These are phyloP conservation scores for Eriosoma lanigerum DNA, from an alignment of 1,140 invertebrate species.

Conservation along the genomic window DNA sequence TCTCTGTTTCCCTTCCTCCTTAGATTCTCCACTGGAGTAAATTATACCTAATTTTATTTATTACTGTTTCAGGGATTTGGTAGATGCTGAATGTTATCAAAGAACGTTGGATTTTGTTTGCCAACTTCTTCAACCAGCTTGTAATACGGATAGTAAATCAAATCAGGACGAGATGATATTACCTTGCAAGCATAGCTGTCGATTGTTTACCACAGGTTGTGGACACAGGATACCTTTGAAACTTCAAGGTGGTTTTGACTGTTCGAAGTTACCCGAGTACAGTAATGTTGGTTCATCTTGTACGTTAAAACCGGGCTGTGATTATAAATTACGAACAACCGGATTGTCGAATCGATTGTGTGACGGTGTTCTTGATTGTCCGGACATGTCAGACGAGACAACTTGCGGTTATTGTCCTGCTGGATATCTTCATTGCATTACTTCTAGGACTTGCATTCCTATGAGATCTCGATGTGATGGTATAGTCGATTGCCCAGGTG, in stretches of 20 bases:
- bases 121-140: constrained; percentile 78
- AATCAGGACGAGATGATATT: constrained; percentile 64
- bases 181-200: constrained; percentile 82
- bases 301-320: constrained; percentile 59
- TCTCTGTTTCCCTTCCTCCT: too few relatives aligned
- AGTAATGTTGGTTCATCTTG: constrained; percentile 69
- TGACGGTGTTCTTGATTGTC: constrained; percentile 83
- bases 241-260: constrained; percentile 73
- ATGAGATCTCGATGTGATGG: constrained; percentile 76
- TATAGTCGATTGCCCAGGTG: constrained; percentile 78
- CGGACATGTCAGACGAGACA: constrained; percentile 78
- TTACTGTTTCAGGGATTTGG: constrained; percentile 66
- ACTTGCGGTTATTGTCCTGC: constrained; percentile 75
- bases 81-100: constrained; percentile 84
- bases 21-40: too few relatives aligned
- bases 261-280: constrained; percentile 77
- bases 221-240: constrained; percentile 71
- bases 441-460: constrained; percentile 73
- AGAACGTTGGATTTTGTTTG: constrained; percentile 84
- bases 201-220: constrained; percentile 80
- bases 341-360: constrained; percentile 65
- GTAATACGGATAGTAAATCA: constrained; percentile 59
- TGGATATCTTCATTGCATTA: constrained; percentile 71
- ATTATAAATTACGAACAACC: constrained; percentile 54
- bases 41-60: background rate